Evolutionary conservation across 2,113 vertebrate species (phyloP).

Genomic region (Cyrtonyx montezumae): DNA sequence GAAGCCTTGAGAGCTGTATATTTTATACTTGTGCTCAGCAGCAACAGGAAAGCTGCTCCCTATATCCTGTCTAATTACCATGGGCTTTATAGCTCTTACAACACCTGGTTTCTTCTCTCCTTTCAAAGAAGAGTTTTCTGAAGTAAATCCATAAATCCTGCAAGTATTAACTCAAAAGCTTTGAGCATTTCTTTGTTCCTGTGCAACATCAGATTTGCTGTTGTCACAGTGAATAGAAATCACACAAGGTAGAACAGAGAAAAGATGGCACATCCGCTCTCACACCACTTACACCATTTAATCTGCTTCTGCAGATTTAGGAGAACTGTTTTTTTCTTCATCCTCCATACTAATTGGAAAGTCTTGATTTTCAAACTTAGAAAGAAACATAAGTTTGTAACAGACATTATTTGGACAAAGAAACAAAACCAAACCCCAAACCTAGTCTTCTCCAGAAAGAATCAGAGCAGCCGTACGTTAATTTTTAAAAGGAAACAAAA

Average conservation of each 20-base stretch:
- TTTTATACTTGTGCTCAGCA: not conserved
- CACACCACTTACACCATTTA: not conserved
- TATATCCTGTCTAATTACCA: not conserved
- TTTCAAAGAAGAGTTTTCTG: not conserved
- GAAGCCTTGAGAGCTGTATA: not conserved
- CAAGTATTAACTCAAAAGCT: conserved; percentile 5
- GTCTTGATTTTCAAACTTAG: not conserved
- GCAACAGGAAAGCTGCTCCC: not conserved
- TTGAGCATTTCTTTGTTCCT: not conserved
- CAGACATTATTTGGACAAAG: not conserved
- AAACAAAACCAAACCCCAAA: not conserved
- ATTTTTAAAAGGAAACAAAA: not conserved
- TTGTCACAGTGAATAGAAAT: not conserved
- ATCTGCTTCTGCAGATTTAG: not conserved
- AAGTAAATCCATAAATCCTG: conserved; percentile 21
- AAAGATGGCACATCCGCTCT: not conserved
- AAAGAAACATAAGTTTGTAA: not conserved
- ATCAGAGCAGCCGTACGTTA: not conserved
- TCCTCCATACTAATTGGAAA: not conserved
- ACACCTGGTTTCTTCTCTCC: conserved; percentile 11
- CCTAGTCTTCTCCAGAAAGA: not conserved
- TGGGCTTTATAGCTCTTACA: not conserved
- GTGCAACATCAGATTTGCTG: not conserved
- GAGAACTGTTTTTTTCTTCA: not conserved
- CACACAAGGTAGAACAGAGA: not conserved